These are phyloP conservation scores for Xiphophorus birchmanni DNA, from an alignment of 2,797 vertebrate species.

Conservation along the genomic window DNA sequence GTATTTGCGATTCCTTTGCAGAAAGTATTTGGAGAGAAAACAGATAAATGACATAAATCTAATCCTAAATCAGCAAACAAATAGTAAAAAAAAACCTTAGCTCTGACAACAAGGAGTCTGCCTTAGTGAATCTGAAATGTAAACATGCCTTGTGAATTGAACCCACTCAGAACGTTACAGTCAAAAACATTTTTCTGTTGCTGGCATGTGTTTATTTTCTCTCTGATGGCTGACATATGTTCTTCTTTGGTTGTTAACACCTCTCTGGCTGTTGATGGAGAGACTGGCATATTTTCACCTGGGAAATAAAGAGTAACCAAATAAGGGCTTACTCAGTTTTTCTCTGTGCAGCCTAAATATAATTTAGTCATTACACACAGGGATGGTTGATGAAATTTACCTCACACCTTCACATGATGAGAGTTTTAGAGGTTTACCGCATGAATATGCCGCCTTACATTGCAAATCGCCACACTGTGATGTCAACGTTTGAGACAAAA, in stretches of 20 bases:
- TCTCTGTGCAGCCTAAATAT: slow-evolving; percentile 28
- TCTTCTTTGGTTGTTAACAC: slow-evolving; percentile 10
- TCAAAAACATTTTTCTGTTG: slow-evolving; percentile 31
- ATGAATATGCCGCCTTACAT: slow-evolving; percentile 9
- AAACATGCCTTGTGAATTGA: slow-evolving; percentile 33
- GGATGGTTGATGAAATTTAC: slow-evolving; percentile 45
- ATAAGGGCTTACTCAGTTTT: slow-evolving; percentile 38
- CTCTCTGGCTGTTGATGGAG: slow-evolving; percentile 10
- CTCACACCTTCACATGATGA: slow-evolving; percentile 36
- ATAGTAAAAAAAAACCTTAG: background rate
- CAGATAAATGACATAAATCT: background rate
- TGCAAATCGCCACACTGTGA: slow-evolving; percentile 6
- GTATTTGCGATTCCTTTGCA: background rate
- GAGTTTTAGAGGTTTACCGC: slow-evolving; percentile 20
- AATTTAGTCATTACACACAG: slow-evolving; percentile 28
- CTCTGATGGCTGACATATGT: slow-evolving; percentile 29
- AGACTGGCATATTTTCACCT: slow-evolving; percentile 9
- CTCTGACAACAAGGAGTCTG: slow-evolving; percentile 28
- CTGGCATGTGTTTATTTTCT: slow-evolving; percentile 30
- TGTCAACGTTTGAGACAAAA: slow-evolving; percentile 18
- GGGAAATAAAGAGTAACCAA: slow-evolving; percentile 38
- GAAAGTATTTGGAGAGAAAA: background rate
- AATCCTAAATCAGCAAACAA: background rate
- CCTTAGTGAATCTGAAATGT: slow-evolving; percentile 16
- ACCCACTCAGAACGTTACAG: slow-evolving; percentile 24